These are phyloP conservation scores for Elachura formosa DNA, from an alignment of 2,113 vertebrate species.

Conservation along the genomic window DNA sequence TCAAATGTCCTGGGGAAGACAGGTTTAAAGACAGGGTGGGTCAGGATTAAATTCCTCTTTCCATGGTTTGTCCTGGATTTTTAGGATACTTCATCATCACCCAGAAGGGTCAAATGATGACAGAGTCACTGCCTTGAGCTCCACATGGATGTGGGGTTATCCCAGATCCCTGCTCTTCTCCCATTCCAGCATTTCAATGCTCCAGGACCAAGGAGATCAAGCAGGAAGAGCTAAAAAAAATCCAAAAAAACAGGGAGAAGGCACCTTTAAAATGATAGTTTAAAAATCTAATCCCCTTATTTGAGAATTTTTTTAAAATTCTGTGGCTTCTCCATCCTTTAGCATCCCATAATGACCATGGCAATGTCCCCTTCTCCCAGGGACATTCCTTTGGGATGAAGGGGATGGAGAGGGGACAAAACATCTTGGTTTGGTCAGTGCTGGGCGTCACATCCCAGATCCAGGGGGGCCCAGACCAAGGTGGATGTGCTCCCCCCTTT, in stretches of 20 bases:
- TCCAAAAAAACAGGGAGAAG: neutral
- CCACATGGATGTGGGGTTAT: neutral
- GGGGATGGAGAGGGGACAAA: neutral
- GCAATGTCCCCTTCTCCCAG: neutral
- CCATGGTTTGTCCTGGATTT: neutral
- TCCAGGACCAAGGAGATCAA: neutral
- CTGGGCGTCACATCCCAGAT: neutral
- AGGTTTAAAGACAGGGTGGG: neutral
- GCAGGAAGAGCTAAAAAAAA: neutral
- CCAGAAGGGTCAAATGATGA: neutral
- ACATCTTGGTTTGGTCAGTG: accelerated
- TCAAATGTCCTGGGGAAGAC: neutral
- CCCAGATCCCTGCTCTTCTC: neutral
- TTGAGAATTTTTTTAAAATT: neutral
- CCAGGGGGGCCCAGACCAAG: neutral
- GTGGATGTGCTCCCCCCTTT: accelerated
- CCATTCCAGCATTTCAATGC: neutral
- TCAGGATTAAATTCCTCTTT: neutral
- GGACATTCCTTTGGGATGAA: neutral
- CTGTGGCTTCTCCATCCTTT: neutral
- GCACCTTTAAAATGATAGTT: neutral
- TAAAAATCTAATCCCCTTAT: accelerated
- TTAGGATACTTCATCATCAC: neutral
- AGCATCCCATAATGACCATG: neutral
- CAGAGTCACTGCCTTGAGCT: neutral